Evolutionary conservation across 2,113 vertebrate species (phyloP), one percentile per base, ranked within the genome.

Genomic region (Pygoscelis antarcticus): DNA sequence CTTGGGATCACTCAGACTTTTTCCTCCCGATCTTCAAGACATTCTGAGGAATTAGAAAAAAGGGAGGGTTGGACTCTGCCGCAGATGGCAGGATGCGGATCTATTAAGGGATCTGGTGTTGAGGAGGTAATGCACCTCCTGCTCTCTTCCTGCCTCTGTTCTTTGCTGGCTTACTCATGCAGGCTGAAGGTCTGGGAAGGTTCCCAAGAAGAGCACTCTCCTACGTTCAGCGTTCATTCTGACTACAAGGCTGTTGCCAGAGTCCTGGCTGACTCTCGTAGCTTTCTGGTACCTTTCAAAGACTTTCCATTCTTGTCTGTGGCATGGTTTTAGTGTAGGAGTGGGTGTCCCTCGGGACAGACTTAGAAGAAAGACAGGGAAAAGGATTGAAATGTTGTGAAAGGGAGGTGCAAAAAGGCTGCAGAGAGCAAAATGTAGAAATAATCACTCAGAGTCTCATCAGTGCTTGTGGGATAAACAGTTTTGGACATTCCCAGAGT

Each of bases 241-340:
- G 16, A 46, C n/a, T 81, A 18, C 69, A 36, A n/a, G 36, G 55
- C 84, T 82, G 46, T 47, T 83, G 40, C 18, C 87, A 68, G 44
- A 79, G 54, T 44, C 61, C 64, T 83, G 30, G 62, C 66, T 85
- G 61, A 25, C 65, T 58, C 61, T 55, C 1, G 2, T 4, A 12
- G 60, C 74, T 84, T 95, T 91, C 87, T 95, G 70, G 44, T 87
- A 52, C 58, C 14, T 95, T 93, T 78, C 30, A 65, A 60, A 83
- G 66, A 26, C 78, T 72, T 91, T 40, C n/a, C 26, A 6, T 72
- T 72, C 76, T 52, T 49, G 42, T 69, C 80, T 54, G 26, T 72
- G 75, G 22, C 10, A 8, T 74, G 34, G 44, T 14, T 85, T 75
- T 75, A 61, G 36, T 27, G 61, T 49, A 34, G 62, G 30, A 75